Conservation (phyloP, 2,888 invertebrate genomes). For the Diabrotica balteata region DNA sequence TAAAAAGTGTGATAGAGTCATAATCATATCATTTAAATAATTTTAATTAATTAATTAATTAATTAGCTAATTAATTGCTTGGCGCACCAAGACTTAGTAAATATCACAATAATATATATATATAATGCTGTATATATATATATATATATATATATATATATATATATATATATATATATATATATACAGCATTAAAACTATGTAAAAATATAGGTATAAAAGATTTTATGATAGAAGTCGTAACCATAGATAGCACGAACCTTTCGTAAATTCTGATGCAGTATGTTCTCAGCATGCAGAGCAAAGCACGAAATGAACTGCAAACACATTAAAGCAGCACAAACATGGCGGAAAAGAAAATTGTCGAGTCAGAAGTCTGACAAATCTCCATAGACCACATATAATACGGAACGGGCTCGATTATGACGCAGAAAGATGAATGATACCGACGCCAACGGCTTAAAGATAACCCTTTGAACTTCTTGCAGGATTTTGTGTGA, state of each 20-base stretch:
- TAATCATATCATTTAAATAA: no score
- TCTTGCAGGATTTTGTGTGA: neutral
- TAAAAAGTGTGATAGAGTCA: no score
- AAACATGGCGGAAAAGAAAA: neutral
- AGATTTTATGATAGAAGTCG: neutral
- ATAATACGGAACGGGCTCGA: neutral
- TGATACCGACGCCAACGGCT: neutral
- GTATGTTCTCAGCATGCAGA: neutral
- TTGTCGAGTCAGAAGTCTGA: constrained; percentile 2
- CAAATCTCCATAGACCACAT: neutral
- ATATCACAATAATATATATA: no score
- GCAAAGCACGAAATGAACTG: neutral
- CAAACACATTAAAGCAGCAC: neutral
- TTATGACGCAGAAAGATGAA: constrained; percentile 1
- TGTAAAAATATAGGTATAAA: no score
- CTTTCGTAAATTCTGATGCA: neutral
- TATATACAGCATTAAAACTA: no score
- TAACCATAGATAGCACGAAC: neutral
- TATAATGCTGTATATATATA: no score
- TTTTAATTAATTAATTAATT: no score
- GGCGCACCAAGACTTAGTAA: no score
- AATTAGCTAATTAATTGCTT: no score
- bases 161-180: no score
- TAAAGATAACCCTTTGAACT: neutral
- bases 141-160: no score